Conservation (phyloP, 2,113 vertebrate genomes). For the Xenopus borealis region DNA sequence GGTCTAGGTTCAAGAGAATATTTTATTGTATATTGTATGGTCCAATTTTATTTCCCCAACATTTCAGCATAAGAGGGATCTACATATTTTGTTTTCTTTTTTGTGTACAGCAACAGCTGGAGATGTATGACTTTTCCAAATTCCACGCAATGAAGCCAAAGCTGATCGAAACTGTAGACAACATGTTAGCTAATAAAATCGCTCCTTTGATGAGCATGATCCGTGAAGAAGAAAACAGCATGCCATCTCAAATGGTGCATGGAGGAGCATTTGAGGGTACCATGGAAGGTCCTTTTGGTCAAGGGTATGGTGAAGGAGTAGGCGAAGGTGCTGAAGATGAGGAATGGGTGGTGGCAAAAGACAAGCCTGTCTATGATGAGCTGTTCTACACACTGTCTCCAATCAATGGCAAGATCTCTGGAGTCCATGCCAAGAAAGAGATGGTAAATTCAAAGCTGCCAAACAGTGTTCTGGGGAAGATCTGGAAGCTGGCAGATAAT, state of each 20-base stretch:
- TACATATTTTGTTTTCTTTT: no score
- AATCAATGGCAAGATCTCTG: conserved; percentile 89
- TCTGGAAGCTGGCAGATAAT: conserved; percentile 95
- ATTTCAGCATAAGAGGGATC: no score
- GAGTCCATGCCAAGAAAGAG: conserved; percentile 92
- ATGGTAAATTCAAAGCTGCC: conserved; percentile 95
- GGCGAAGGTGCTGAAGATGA: conserved; percentile 86
- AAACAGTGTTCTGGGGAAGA: conserved; percentile 93
- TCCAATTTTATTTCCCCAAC: no score
- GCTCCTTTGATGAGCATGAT: conserved; percentile 84
- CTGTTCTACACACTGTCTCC: conserved; percentile 94
- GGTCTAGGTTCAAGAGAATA: no score
- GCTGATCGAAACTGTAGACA: conserved; percentile 90
- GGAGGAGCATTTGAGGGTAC: conserved; percentile 94
- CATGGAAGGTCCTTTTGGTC: conserved; percentile 86
- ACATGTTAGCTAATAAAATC: conserved; percentile 90
- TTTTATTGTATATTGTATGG: no score
- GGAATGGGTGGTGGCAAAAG: conserved; percentile 91
- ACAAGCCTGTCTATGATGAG: conserved; percentile 94
- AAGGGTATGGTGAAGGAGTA: conserved; percentile 90
- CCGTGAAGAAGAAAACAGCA: conserved; percentile 83
- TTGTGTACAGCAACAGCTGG: conserved; percentile 77
- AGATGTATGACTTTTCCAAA: conserved; percentile 91
- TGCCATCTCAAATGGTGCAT: conserved; percentile 76
- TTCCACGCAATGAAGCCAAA: conserved; percentile 93